Conservation (phyloP, 2,888 invertebrate genomes). For the Tryphoninae sp. region DNA sequence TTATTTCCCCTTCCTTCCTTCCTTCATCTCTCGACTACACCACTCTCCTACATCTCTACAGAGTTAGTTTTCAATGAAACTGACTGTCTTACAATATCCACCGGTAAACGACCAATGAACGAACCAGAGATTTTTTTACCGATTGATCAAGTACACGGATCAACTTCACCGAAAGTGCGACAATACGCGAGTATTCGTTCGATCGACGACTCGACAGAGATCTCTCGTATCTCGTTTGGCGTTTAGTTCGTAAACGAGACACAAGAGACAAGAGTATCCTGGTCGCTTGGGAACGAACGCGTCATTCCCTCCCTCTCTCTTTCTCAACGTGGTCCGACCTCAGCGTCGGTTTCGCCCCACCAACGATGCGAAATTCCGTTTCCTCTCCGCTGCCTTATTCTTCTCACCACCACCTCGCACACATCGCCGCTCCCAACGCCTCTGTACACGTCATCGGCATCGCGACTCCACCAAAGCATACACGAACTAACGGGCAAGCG, state of each 20-base stretch:
- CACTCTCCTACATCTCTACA: background rate
- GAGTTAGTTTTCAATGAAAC: background rate
- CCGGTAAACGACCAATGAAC: background rate
- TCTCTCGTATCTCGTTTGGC: background rate
- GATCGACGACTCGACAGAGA: background rate
- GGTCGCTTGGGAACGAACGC: slow-evolving; percentile 9
- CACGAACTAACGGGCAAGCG: too few species aligned
- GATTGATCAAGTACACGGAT: background rate
- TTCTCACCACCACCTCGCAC: background rate
- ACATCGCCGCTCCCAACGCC: background rate
- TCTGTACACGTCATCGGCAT: slow-evolving; percentile 12
- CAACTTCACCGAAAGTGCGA: slow-evolving; percentile 8
- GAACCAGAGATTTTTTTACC: background rate
- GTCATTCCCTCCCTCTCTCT: slow-evolving; percentile 20
- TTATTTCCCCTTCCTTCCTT: background rate
- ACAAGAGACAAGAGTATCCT: background rate
- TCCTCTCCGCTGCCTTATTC: slow-evolving; percentile 36
- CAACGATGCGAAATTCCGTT: slow-evolving; percentile 33
- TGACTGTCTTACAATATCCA: background rate
- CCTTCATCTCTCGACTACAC: background rate
- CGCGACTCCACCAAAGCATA: slow-evolving; percentile 8
- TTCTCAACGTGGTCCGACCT: background rate
- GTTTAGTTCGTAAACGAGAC: background rate
- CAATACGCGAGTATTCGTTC: background rate
- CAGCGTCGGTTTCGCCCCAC: background rate